Base-by-base conservation (phyloP, 2,797 vertebrate genomes). In the Gobio occitaniae region DNA sequence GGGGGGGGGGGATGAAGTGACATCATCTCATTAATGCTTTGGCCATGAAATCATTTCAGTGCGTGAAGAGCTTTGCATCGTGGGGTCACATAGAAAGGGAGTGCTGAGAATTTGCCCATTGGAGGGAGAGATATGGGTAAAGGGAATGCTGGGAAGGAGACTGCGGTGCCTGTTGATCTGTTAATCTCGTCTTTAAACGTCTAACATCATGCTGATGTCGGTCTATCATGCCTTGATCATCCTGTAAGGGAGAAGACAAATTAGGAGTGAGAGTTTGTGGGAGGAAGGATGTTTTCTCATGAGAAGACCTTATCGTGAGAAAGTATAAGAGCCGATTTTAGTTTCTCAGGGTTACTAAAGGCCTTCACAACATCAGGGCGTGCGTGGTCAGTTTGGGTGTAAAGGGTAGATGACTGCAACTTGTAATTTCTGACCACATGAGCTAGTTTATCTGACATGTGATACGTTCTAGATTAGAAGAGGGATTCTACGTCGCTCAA, bases 31-130 rank as follows among this genome's bases (percentile, higher is more conserved):
- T 63, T 65, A 48, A 82, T 88, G 86, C 75, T 85, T 84, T 77
- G 38, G 25, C 80, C 21, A 87, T 87, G 75, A 75, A 86, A 82
- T 89, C 85, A 87, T 86, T 86, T 85, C 85, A 85, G 84, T 83
- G 52, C 84, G 9, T 85, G 56, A 66, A 82, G 59, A 50, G 25
- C 41, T 54, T 74, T 32, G 63, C 36, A 48, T 48, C 0, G 44
- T 78, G n/a, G 41, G 78, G 71, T 87, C 86, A 87, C 56, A 65
- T 36, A 38, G n/a, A 87, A 65, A 65, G 25, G 17, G 15, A 69
- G 11, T 83, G 32, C 44, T 48, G 61, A 68, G 50, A 38, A 44
- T 38, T 82, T 56, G 59, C 75, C 44, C 50, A 68, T 63, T 65
- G 21, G 61, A 78, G 50, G 63, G 54, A 59, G 38, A 78, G 54